Conservation (phyloP, 2,113 vertebrate genomes). For the Emydocephalus ijimae region DNA sequence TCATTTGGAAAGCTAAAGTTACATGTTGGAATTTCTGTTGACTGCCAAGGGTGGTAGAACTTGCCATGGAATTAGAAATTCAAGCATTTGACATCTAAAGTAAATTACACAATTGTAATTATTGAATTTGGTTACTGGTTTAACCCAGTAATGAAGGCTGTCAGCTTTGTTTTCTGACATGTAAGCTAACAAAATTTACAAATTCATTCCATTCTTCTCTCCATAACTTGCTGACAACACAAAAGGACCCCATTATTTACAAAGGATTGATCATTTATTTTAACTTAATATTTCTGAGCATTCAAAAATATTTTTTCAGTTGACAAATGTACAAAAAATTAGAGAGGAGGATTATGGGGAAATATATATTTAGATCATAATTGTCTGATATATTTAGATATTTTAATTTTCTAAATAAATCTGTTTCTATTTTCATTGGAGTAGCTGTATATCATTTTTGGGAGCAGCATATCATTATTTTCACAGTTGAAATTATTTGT, state of each 20-base stretch:
- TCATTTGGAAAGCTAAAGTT: not conserved
- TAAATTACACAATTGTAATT: constrained; percentile 68
- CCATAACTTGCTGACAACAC: constrained; percentile 7
- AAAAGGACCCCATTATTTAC: constrained; percentile 43
- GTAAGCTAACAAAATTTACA: constrained; percentile 27
- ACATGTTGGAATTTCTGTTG: not conserved
- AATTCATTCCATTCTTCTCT: constrained; percentile 10
- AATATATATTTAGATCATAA: constrained; percentile 21
- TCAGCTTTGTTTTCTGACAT: constrained; percentile 51
- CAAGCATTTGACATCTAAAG: constrained; percentile 64
- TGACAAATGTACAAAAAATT: constrained; percentile 21
- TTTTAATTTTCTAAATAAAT: constrained; percentile 21
- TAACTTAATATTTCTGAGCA: constrained; percentile 27
- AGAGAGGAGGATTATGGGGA: not conserved
- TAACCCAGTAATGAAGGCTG: constrained; percentile 57
- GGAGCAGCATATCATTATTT: not conserved
- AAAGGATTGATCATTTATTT: constrained; percentile 28
- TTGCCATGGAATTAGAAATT: constrained; percentile 62
- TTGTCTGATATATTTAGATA: constrained; percentile 17
- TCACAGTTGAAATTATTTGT: not conserved
- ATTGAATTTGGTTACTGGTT: constrained; percentile 52
- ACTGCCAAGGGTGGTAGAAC: constrained; percentile 24
- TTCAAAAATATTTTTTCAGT: constrained; percentile 25
- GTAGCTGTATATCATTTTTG: constrained; percentile 17
- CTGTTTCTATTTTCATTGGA: not conserved